Base-by-base conservation (phyloP, 1,140 invertebrate genomes). In the Anastatus disparis region DNA sequence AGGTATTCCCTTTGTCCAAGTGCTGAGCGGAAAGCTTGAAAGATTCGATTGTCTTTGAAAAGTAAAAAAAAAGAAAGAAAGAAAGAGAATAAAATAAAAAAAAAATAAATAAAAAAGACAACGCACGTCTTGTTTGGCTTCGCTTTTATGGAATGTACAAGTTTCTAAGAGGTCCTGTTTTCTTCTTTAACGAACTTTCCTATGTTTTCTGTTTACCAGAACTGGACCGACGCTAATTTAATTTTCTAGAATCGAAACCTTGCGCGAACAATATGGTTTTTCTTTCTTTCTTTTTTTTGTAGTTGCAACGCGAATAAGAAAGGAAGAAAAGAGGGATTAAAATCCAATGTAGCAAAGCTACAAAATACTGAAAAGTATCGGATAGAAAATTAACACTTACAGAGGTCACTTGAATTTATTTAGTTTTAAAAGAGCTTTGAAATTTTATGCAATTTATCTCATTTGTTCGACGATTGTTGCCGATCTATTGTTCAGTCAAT, bases 151-250 rank as follows among this genome's bases (percentile, higher is more conserved):
- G 17, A 63, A 31, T 29, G n/a, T n/a, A 29, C 24, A 24, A n/a
- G n/a, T n/a, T n/a, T n/a, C n/a, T n/a, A n/a, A 29, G 31, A 35
- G 31, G 10, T 35, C 22, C 35, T 64, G 44, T 20, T 26, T 59
- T 52, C 40, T 42, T 31, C 59, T 63, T 73, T 73, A 73, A 73
- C 59, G 71, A 73, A 69, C 71, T 68, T 69, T 69, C 44, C 65
- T 68, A 67, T 61, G 71, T 73, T 69, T 73, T 73, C 71, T 73
- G 50, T 69, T 73, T 73, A 65, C 59, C 52, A 24, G 56, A 10
- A 15, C 24, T 29, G 17, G 22, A 50, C 17, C 24, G 6, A 13
- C 22, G 56, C 46, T 69, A 48, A 69, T 69, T 69, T 61, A 69
- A 62, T 69, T 69, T 62, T 48, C 38, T 13, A 17, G 46, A 52